A percentile compares a stretch with the other conserved stretches of the same genome.
These are phyloP conservation scores for Oreochromis aureus DNA, from an alignment of 2,113 vertebrate genomes.

Conservation along the genomic window DNA sequence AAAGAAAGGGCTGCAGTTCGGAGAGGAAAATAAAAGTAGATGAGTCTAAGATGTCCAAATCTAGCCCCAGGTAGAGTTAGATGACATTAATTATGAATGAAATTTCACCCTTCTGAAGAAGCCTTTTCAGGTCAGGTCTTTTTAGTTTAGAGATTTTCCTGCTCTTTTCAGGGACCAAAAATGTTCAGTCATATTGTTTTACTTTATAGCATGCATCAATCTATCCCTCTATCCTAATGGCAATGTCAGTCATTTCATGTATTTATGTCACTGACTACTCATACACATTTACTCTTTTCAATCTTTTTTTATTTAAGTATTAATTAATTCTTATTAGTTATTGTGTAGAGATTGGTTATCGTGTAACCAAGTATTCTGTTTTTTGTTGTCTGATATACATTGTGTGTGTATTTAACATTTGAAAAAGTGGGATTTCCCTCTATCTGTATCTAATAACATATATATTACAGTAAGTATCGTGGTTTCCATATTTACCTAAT, in stretches of 20 bases:
- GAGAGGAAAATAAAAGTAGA: slow-evolving; percentile 3
- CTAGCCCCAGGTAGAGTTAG: slow-evolving; percentile 21
- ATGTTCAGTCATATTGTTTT: not conserved
- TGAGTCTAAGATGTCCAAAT: slow-evolving; percentile 16
- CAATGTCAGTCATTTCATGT: not conserved
- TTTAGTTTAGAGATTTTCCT: not conserved
- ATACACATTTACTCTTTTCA: not conserved
- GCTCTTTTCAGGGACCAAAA: not conserved
- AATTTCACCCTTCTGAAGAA: slow-evolving; percentile 2
- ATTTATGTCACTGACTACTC: not conserved
- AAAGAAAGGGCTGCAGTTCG: not conserved
- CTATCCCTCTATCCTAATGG: not conserved
- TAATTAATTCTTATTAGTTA: not conserved
- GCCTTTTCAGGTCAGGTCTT: slow-evolving; percentile 2
- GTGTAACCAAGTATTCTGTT: not conserved
- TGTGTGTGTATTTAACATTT: not conserved
- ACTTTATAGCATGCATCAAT: not conserved
- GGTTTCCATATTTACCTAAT: not conserved
- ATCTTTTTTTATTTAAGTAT: not conserved
- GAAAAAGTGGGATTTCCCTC: not conserved
- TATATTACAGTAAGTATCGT: not conserved
- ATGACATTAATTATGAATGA: slow-evolving; percentile 34
- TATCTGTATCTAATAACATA: not conserved
- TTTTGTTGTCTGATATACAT: not conserved
- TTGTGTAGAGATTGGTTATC: not conserved